phyloP scores from a whole-genome alignment of 2,888 invertebrate species.

The Hymenopus coronatus region DNA sequence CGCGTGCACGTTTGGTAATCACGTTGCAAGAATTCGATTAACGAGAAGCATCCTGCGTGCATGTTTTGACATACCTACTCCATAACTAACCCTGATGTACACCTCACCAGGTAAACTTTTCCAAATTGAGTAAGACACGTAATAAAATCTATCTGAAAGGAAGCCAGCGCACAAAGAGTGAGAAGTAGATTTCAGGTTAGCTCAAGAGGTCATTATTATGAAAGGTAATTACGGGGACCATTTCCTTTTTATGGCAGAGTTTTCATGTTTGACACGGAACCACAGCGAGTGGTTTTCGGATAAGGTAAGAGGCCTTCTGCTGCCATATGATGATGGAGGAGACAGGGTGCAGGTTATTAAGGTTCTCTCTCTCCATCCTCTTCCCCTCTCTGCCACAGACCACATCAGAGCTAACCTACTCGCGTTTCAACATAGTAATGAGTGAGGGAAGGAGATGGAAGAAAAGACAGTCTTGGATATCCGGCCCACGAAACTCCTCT shows the following conservation, averaged over 20 bases:
- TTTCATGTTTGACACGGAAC: constrained; percentile 15
- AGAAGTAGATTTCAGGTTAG: not conserved
- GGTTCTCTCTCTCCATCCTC: constrained; percentile 5
- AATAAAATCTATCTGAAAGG: not conserved
- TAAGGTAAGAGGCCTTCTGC: not conserved
- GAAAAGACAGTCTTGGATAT: constrained; percentile 2
- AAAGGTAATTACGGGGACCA: constrained; percentile 8
- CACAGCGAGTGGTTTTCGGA: not conserved
- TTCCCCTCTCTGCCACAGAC: constrained; percentile 17
- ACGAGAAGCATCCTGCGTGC: not conserved
- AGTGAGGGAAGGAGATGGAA: constrained; percentile 14
- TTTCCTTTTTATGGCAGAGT: constrained; percentile 10
- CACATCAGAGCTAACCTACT: constrained; percentile 30
- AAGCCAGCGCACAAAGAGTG: not conserved
- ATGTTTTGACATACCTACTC: not conserved
- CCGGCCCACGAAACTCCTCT: not conserved
- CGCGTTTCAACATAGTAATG: constrained; percentile 30
- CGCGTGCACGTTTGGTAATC: not conserved
- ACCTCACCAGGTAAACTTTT: too few species aligned
- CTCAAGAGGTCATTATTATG: constrained; percentile 17
- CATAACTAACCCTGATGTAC: not conserved
- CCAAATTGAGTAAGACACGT: not conserved
- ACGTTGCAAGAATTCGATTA: not conserved
- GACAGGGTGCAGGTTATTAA: constrained; percentile 22
- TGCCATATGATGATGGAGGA: not conserved